These are phyloP conservation scores for Cantharis lateralis DNA, from an alignment of 2,888 invertebrate species.

Conservation along the genomic window DNA sequence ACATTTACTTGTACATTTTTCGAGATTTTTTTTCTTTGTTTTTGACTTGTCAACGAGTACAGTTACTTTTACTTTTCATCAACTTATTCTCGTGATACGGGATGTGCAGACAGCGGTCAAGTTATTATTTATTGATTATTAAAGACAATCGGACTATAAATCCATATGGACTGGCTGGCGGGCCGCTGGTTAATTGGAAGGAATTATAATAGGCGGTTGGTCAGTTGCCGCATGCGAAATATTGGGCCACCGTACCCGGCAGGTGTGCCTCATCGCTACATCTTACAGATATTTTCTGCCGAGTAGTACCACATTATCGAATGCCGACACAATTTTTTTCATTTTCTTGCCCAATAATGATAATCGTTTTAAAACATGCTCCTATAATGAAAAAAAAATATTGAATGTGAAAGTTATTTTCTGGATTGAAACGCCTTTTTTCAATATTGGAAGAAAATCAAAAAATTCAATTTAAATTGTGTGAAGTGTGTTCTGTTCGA, in stretches of 20 bases:
- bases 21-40: background rate
- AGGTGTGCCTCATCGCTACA: background rate
- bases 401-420: too few species aligned
- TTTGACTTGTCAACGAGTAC: background rate
- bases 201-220: constrained; percentile 35
- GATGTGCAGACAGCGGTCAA: constrained; percentile 23
- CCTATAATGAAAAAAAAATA: too few species aligned
- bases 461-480: too few species aligned
- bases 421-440: background rate
- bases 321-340: background rate
- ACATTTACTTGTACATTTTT: background rate
- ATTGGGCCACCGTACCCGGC: constrained; percentile 16
- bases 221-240: constrained; percentile 14
- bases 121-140: constrained; percentile 32
- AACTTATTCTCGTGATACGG: constrained; percentile 10
- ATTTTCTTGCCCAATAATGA: background rate
- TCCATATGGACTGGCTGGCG: constrained; percentile 35
- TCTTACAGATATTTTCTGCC: background rate
- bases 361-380: background rate
- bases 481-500: background rate
- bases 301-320: background rate
- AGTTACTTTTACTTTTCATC: constrained; percentile 27
- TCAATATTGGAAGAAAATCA: too few species aligned
- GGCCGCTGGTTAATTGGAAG: constrained; percentile 35
- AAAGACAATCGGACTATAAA: constrained; percentile 36